Evolutionary conservation across 2,888 invertebrate genomes (phyloP).

Genomic region (Epirrhoe tristata): DNA sequence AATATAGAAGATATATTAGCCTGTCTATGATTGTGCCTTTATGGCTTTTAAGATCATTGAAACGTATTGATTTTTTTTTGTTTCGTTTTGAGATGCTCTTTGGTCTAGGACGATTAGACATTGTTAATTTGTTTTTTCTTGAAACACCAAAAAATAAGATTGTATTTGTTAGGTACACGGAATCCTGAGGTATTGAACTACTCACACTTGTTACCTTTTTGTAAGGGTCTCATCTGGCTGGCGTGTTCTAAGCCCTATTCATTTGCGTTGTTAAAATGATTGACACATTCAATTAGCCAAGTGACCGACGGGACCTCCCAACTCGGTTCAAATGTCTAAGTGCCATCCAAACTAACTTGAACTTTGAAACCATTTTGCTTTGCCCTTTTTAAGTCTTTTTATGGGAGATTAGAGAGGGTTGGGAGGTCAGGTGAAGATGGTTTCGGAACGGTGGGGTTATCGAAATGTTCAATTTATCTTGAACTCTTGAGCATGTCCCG

Average conservation of each 20-base stretch:
- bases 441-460: slow-evolving; percentile 63
- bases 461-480: slow-evolving; percentile 53
- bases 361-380: slow-evolving; percentile 33
- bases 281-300: slow-evolving; percentile 92
- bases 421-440: slow-evolving; percentile 56
- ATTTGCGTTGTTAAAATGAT: slow-evolving; percentile 91
- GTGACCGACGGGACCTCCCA: slow-evolving; percentile 86
- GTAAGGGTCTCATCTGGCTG: slow-evolving; percentile 60
- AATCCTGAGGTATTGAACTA: background rate
- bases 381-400: slow-evolving; percentile 14
- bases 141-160: background rate
- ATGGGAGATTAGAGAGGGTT: slow-evolving; percentile 29
- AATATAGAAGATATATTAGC: too few relatives aligned
- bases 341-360: slow-evolving; percentile 57
- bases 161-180: background rate
- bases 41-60: too few relatives aligned
- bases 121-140: too few relatives aligned
- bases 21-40: too few relatives aligned
- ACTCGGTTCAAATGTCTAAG: slow-evolving; percentile 67
- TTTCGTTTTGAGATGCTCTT: too few relatives aligned
- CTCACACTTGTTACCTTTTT: slow-evolving; percentile 29
- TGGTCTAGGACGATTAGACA: too few relatives aligned
- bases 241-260: slow-evolving; percentile 77
- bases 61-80: too few relatives aligned
- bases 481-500: slow-evolving; percentile 45